Conservation (phyloP, 2,888 invertebrate genomes). For the Zootermopsis nevadensis region DNA sequence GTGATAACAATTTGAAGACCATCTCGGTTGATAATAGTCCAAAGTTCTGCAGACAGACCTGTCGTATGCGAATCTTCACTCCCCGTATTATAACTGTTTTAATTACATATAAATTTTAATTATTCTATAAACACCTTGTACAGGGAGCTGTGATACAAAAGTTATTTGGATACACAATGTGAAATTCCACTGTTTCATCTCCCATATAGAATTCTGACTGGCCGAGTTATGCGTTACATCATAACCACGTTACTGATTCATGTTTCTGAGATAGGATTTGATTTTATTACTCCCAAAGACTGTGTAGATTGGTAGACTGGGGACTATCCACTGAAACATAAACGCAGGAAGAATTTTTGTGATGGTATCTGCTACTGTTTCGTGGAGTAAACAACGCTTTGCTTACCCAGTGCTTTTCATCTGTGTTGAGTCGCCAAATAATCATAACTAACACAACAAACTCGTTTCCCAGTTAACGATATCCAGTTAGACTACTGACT, state of each 20-base stretch:
- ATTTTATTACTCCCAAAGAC: conserved; percentile 9
- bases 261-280: neutral
- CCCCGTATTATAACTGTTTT: too few relatives aligned
- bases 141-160: neutral
- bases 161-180: conserved; percentile 2
- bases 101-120: too few relatives aligned
- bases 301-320: neutral
- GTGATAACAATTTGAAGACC: too few relatives aligned
- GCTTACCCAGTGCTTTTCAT: neutral
- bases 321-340: conserved; percentile 17
- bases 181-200: neutral
- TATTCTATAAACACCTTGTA: neutral
- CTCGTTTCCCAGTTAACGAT: too few relatives aligned
- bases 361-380: neutral
- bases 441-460: too few relatives aligned
- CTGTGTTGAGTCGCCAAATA: too few relatives aligned
- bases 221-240: neutral
- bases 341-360: conserved; percentile 14
- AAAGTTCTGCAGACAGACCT: too few relatives aligned
- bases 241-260: neutral
- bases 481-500: too few relatives aligned
- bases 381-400: neutral
- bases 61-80: too few relatives aligned
- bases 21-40: too few relatives aligned
- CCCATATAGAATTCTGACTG: neutral